phyloP scores from a whole-genome alignment of 2,113 vertebrate genomes.

The Lamprotornis superbus region DNA sequence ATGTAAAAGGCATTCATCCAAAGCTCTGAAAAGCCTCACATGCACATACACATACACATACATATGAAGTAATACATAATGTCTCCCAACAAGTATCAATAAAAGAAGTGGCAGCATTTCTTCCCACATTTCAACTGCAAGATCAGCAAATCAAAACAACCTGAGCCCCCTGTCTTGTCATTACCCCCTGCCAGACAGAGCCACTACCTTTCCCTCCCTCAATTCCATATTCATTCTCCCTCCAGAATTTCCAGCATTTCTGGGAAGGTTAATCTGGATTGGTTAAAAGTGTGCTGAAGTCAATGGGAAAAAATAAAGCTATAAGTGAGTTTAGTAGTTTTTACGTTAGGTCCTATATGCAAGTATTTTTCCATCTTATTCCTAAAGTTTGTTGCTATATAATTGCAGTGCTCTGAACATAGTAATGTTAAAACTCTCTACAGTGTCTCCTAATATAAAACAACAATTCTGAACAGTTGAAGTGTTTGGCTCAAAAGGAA shows the following conservation, averaged over 20 bases:
- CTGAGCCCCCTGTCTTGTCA: background rate
- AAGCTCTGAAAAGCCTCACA: conserved; percentile 39
- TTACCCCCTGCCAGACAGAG: background rate
- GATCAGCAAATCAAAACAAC: conserved; percentile 3
- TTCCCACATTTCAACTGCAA: background rate
- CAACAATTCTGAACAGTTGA: background rate
- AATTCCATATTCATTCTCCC: background rate
- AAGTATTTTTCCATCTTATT: background rate
- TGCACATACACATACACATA: background rate
- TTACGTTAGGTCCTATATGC: background rate
- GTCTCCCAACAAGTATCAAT: conserved; percentile 21
- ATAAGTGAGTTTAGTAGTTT: background rate
- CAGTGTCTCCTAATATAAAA: background rate
- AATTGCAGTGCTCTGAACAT: background rate
- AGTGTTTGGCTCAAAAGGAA: background rate
- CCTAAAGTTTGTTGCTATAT: background rate
- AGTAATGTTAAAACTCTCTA: background rate
- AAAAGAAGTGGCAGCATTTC: background rate
- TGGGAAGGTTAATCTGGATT: background rate
- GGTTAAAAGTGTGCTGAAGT: background rate
- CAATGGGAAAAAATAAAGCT: background rate
- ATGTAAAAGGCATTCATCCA: conserved; percentile 46
- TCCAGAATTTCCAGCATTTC: background rate
- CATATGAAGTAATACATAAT: background rate
- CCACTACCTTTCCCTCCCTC: background rate